Conservation (phyloP, 2,888 invertebrate species). For the Drosophila pegasa region DNA sequence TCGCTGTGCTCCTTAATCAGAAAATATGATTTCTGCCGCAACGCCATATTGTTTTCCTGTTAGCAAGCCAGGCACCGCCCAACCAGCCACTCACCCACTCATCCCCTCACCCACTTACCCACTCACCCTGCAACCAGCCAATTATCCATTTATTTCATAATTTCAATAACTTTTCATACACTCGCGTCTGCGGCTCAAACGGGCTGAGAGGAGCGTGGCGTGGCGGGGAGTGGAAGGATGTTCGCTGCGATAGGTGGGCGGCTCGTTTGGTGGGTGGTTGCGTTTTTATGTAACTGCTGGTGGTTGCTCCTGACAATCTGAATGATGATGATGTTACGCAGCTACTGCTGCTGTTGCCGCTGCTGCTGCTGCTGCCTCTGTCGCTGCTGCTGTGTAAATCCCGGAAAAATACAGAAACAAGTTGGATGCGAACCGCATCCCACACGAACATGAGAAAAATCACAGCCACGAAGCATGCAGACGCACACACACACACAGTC, state of each 20-base stretch:
- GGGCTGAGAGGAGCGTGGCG: conserved; percentile 27
- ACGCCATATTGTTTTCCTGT: conserved; percentile 62
- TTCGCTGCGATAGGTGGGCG: conserved; percentile 55
- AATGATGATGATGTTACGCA: conserved; percentile 68
- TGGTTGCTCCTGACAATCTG: conserved; percentile 70
- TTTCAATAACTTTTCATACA: conserved; percentile 79
- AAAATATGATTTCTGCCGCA: conserved; percentile 52
- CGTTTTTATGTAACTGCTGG: conserved; percentile 77
- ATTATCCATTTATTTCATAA: conserved; percentile 76
- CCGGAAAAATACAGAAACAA: conserved; percentile 45
- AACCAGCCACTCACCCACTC: conserved; percentile 9
- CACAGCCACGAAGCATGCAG: conserved; percentile 51
- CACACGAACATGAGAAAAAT: conserved; percentile 67
- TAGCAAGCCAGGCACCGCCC: conserved; percentile 53
- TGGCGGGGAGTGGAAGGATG: conserved; percentile 1
- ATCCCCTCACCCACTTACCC: conserved; percentile 1
- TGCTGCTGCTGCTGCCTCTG: conserved; percentile 20
- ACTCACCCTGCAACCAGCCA: conserved; percentile 43
- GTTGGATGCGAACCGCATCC: conserved; percentile 46
- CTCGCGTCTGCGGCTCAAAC: conserved; percentile 51
- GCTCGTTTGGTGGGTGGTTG: conserved; percentile 45
- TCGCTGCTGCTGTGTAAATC: conserved; percentile 36
- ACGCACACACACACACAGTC: conserved; percentile 29
- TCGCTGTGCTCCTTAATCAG: conserved; percentile 39
- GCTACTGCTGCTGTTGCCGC: conserved; percentile 25